phyloP scores from a whole-genome alignment of 1,140 invertebrate species.

The Ips nitidus region DNA sequence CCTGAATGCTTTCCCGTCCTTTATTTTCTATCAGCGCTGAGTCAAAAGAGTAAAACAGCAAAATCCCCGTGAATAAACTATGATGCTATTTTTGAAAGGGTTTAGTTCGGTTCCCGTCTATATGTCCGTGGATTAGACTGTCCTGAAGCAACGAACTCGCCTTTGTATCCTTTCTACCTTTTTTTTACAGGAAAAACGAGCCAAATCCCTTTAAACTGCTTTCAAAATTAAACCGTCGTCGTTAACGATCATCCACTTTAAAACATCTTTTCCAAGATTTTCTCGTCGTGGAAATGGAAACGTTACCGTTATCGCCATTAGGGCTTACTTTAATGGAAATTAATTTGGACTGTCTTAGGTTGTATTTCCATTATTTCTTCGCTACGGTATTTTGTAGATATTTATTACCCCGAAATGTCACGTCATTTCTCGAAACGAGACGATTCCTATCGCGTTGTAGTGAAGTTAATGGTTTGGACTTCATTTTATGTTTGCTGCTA shows the following conservation, averaged over 20 bases:
- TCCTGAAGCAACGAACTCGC: no score
- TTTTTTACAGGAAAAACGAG: neutral
- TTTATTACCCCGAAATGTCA: conserved; percentile 28
- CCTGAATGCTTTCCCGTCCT: conserved; percentile 13
- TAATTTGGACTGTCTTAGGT: conserved; percentile 34
- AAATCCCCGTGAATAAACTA: conserved; percentile 23
- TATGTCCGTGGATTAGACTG: neutral
- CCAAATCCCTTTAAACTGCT: neutral
- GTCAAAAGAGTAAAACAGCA: conserved; percentile 15
- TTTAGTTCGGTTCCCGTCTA: neutral
- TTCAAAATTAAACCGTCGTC: conserved; percentile 6
- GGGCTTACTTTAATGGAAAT: conserved; percentile 31
- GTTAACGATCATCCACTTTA: conserved; percentile 28
- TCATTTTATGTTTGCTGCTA: conserved; percentile 18
- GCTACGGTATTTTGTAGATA: conserved; percentile 29
- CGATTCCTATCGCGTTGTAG: conserved; percentile 21
- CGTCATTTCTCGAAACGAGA: conserved; percentile 23
- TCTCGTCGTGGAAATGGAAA: conserved; percentile 29
- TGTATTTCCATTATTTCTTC: conserved; percentile 34
- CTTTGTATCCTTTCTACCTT: no score
- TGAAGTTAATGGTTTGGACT: conserved; percentile 25
- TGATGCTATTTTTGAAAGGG: conserved; percentile 16
- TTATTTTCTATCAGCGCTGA: conserved; percentile 25
- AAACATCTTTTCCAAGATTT: conserved; percentile 24
- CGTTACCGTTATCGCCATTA: conserved; percentile 18